Conservation (phyloP, 2,113 vertebrate genomes). For the Trachemys scripta region DNA sequence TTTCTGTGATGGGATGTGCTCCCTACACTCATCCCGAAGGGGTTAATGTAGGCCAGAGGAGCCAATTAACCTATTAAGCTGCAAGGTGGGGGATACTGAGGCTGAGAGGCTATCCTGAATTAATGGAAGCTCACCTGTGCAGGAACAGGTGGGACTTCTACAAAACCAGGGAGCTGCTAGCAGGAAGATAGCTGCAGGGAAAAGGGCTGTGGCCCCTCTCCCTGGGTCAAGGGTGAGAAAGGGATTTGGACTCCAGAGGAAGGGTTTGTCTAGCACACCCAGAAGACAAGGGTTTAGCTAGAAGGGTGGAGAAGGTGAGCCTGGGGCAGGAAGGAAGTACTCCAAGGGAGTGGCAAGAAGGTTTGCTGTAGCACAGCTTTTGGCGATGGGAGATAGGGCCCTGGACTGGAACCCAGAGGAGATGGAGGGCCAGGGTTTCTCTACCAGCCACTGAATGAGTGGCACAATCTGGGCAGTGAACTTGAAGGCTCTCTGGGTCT, state of each 20-base stretch:
- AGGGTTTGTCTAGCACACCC: neutral
- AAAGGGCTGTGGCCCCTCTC: neutral
- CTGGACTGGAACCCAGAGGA: neutral
- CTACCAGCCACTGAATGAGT: neutral
- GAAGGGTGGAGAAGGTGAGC: neutral
- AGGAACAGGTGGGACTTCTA: neutral
- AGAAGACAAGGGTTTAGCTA: neutral
- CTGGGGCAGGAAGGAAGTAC: neutral
- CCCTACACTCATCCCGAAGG: too few relatives aligned
- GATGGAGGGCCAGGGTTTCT: neutral
- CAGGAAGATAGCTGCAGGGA: neutral
- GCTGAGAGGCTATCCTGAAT: neutral
- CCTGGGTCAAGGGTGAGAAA: neutral
- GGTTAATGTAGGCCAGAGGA: neutral
- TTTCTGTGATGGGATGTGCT: neutral
- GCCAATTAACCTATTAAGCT: neutral
- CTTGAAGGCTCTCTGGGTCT: neutral
- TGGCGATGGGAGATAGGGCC: neutral
- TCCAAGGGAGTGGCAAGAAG: neutral
- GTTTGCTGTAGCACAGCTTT: neutral
- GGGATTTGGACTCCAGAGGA: neutral
- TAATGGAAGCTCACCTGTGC: neutral
- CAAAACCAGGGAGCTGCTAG: neutral
- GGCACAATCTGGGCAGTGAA: neutral
- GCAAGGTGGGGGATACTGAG: neutral